Evolutionary conservation across 2,888 invertebrate species (phyloP).

Genomic region (Heliconius charithonia): DNA sequence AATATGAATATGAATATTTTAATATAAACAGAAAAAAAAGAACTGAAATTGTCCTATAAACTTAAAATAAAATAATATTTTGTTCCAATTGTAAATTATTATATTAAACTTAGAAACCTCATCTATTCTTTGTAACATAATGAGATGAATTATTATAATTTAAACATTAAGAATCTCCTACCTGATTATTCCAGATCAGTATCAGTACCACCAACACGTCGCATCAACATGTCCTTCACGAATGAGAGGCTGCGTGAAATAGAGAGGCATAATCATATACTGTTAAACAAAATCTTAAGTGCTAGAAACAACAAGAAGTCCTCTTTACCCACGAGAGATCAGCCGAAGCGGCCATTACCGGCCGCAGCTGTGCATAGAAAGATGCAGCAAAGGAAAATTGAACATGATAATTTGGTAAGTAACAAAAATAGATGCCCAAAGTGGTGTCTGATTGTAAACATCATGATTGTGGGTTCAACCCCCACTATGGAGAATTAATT

Average conservation of each 20-base stretch:
- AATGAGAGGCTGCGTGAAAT: conserved; percentile 85
- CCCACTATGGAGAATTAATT: background rate
- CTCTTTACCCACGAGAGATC: conserved; percentile 63
- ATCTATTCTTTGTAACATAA: too few relatives aligned
- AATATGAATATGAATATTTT: too few relatives aligned
- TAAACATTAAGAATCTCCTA: too few relatives aligned
- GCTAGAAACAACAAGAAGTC: conserved; percentile 70
- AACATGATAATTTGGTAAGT: conserved; percentile 82
- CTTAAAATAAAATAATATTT: too few relatives aligned
- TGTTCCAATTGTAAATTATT: too few relatives aligned
- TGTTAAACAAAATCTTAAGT: conserved; percentile 82
- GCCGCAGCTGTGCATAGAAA: conserved; percentile 81
- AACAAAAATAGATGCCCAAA: background rate
- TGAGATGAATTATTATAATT: too few relatives aligned
- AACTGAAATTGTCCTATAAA: too few relatives aligned
- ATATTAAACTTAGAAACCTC: too few relatives aligned
- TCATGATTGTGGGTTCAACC: background rate
- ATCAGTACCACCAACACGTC: conserved; percentile 61
- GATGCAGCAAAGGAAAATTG: conserved; percentile 82
- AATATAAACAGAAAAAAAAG: too few relatives aligned
- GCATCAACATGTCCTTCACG: conserved; percentile 82
- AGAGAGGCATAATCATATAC: conserved; percentile 84
- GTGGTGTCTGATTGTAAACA: background rate
- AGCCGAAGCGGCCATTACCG: conserved; percentile 58
- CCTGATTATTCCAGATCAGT: conserved; percentile 60